Base-by-base conservation (phyloP, 2,113 vertebrate genomes). In the Arenaria interpres region DNA sequence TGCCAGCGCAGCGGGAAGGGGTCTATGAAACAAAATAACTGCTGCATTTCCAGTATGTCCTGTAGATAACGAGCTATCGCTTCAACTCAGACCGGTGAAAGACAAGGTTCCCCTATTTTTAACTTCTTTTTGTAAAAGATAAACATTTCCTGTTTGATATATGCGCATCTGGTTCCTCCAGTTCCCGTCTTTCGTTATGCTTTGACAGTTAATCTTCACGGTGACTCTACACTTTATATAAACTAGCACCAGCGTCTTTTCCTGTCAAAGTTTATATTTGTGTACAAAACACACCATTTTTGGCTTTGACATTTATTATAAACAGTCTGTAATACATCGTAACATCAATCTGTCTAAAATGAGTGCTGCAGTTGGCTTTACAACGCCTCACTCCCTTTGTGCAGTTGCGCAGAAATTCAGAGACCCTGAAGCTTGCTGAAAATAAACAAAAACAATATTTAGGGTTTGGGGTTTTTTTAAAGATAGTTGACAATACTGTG, bases 351-450 rank as follows among this genome's bases (percentile, higher is more conserved):
- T 73, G 35, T 39, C 75, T 87, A 62, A 64, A 69, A 37, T 15
- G 24, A 73, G 43, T 10, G 54, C 30, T n/a, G 13, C n/a, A 35
- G 33, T 10, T 66, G 64, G 69, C n/a, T 73, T 93, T 54, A 32
- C 54, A 4, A 63, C 57, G 24, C 25, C 41, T 84, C 63, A 0
- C 39, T 91, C 54, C 85, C 23, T n/a, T 95, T 72, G 59, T 87
- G 53, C 59, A 13, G 45, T 62, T 72, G 60, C 15, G n/a, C 64
- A 75, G 62, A 72, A 86, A 93, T 62, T 98, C 97, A 98, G 45
- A 98, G 95, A 12, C 81, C 97, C 75, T 98, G 98, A 75, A 98
- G 98, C 96, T 98, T 98, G 98, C 98, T 98, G 97, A 95, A 98
- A 98, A 95, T 18, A 91, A 91, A 81, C 32, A 66, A 85, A 88